Percentiles rank a stretch among this genome's conserved stretches.
phyloP scores from a whole-genome alignment of 2,113 vertebrate species.

The Indicator maculatus region DNA sequence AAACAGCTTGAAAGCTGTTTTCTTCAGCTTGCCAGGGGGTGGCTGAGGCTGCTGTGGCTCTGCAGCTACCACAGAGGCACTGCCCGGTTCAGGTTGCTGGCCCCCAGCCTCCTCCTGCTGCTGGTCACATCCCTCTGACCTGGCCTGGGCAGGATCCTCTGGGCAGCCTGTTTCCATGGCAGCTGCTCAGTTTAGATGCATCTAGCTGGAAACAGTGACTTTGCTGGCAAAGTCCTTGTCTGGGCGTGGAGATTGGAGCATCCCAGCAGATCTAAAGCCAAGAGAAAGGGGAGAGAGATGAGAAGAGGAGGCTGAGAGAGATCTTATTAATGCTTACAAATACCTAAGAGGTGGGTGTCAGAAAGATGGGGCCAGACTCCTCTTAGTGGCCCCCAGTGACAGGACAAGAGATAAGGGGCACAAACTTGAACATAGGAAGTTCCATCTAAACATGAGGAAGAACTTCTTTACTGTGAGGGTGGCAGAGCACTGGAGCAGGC shows the following conservation, averaged over 20 bases:
- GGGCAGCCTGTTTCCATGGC: constrained; percentile 81
- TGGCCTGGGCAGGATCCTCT: constrained; percentile 63
- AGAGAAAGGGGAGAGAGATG: constrained; percentile 29
- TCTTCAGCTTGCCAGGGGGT: constrained; percentile 84
- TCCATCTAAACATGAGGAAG: too few relatives aligned
- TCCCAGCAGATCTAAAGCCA: constrained; percentile 51
- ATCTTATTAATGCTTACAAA: too few relatives aligned
- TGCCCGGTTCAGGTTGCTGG: constrained; percentile 39
- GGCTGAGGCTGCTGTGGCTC: constrained; percentile 50
- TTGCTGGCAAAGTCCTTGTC: not conserved
- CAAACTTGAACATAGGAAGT: too few relatives aligned
- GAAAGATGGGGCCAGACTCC: too few relatives aligned
- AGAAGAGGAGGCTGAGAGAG: not conserved
- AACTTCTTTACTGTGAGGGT: too few relatives aligned
- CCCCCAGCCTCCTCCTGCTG: constrained; percentile 8
- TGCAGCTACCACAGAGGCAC: constrained; percentile 20
- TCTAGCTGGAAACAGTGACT: constrained; percentile 17
- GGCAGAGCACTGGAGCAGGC: too few relatives aligned
- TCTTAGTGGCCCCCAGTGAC: too few relatives aligned
- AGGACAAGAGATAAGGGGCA: too few relatives aligned
- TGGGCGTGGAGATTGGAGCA: not conserved
- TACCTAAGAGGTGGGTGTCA: too few relatives aligned
- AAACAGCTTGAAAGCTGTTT: constrained; percentile 92
- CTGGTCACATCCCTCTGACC: not conserved
- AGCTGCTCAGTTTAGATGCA: not conserved